Percentiles rank a stretch among this genome's conserved stretches.
Conservation (phyloP, 92 coral and sea anemone species). For the Metridium senile region DNA sequence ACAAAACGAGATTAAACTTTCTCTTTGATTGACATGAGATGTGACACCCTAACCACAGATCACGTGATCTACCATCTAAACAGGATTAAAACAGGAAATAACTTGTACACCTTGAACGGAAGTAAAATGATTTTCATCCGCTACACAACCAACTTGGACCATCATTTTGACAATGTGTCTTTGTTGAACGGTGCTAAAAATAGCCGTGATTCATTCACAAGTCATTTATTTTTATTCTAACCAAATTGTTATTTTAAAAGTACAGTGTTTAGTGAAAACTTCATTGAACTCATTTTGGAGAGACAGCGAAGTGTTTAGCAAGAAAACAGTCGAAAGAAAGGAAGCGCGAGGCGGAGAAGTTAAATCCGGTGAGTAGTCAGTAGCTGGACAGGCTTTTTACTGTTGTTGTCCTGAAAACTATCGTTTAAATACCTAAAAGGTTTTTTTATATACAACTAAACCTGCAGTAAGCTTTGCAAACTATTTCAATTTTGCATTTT, state of each 20-base stretch:
- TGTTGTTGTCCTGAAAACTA: too few relatives aligned
- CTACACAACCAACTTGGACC: not conserved
- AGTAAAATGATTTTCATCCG: slow-evolving; percentile 17
- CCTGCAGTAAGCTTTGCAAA: too few relatives aligned
- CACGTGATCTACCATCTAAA: slow-evolving; percentile 3
- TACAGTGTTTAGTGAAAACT: not conserved
- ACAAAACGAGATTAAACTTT: not conserved
- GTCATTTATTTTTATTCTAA: not conserved
- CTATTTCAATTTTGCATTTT: too few relatives aligned
- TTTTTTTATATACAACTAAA: too few relatives aligned
- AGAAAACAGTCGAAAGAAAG: too few relatives aligned
- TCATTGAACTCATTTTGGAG: too few relatives aligned
- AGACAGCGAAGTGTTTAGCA: not conserved
- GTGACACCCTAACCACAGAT: not conserved
- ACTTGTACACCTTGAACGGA: slow-evolving; percentile 14
- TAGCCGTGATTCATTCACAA: slow-evolving; percentile 8
- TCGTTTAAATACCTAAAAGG: too few relatives aligned
- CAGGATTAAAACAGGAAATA: slow-evolving; percentile 28
- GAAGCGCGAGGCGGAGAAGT: too few relatives aligned
- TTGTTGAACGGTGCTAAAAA: slow-evolving; percentile 13
- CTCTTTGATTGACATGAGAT: not conserved
- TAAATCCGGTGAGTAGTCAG: too few relatives aligned
- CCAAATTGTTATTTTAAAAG: not conserved
- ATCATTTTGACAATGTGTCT: not conserved
- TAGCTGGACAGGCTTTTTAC: too few relatives aligned